Percentiles rank a stretch among this genome's conserved stretches.
These are phyloP conservation scores for Chionis minor DNA, from an alignment of 2,113 vertebrate species.

Conservation along the genomic window DNA sequence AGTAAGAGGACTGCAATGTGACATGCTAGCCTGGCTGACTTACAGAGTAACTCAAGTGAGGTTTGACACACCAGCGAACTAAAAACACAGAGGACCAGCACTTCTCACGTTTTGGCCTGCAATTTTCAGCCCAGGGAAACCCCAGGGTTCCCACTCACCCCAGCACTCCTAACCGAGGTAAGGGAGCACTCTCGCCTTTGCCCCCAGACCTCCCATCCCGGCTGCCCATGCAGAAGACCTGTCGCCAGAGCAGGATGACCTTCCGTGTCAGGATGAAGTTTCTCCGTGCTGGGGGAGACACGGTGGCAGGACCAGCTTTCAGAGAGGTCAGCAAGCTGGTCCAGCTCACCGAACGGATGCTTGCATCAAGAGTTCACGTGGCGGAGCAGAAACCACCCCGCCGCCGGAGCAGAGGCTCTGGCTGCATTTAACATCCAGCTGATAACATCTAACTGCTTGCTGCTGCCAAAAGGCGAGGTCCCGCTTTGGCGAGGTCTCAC, in stretches of 20 bases:
- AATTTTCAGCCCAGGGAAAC: neutral
- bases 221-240: neutral
- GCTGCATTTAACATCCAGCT: neutral
- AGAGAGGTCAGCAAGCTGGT: neutral
- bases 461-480: conserved; percentile 36
- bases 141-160: neutral
- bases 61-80: neutral
- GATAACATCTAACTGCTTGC: conserved; percentile 5
- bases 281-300: neutral
- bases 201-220: accelerated
- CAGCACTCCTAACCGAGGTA: neutral
- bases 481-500: conserved; percentile 14
- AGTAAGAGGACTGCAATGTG: neutral
- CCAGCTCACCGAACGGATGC: neutral
- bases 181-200: neutral
- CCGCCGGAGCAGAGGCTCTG: neutral
- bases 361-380: accelerated
- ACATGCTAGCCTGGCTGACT: neutral
- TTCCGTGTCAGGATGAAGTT: neutral
- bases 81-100: neutral
- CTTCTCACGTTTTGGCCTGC: neutral
- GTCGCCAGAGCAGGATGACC: neutral
- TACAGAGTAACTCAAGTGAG: accelerated
- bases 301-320: neutral
- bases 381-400: neutral